These are phyloP conservation scores for Drosophila nigritarsus DNA, from an alignment of 2,888 invertebrate genomes.

Conservation along the genomic window DNA sequence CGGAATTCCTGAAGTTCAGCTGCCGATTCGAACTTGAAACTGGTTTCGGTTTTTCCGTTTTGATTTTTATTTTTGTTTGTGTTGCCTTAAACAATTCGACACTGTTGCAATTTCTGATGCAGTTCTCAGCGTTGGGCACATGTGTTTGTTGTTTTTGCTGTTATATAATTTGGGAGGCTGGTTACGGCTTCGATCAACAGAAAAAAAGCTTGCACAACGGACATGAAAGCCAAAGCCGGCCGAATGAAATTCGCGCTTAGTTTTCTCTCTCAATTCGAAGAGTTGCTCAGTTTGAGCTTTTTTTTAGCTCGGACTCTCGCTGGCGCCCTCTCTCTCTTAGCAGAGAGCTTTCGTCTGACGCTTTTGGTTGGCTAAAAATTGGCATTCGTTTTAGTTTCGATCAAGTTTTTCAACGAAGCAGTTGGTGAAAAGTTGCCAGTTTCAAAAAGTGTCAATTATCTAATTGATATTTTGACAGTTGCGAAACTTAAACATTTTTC, in stretches of 20 bases:
- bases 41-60: conserved; percentile 43
- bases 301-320: conserved; percentile 5
- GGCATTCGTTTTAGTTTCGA: conserved; percentile 33
- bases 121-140: conserved; percentile 41
- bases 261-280: conserved; percentile 19
- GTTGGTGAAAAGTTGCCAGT: conserved; percentile 24
- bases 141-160: conserved; percentile 6
- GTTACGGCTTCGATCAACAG: conserved; percentile 28
- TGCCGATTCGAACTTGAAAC: conserved; percentile 58
- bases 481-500: conserved; percentile 21
- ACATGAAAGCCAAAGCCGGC: conserved; percentile 48
- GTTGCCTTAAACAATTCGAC: background rate
- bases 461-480: conserved; percentile 20
- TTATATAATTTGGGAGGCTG: conserved; percentile 46
- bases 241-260: conserved; percentile 60
- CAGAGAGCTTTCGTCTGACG: conserved; percentile 18
- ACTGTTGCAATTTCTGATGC: background rate
- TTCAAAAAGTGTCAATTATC: conserved; percentile 14
- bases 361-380: conserved; percentile 33
- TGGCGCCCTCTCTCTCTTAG: conserved; percentile 6
- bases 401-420: conserved; percentile 50
- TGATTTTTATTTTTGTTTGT: conserved; percentile 14
- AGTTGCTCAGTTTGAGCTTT: conserved; percentile 40
- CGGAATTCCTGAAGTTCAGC: conserved; percentile 69
- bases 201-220: conserved; percentile 50